These are phyloP conservation scores for Tipula lateralis DNA, from an alignment of 2,888 invertebrate species.

Conservation along the genomic window DNA sequence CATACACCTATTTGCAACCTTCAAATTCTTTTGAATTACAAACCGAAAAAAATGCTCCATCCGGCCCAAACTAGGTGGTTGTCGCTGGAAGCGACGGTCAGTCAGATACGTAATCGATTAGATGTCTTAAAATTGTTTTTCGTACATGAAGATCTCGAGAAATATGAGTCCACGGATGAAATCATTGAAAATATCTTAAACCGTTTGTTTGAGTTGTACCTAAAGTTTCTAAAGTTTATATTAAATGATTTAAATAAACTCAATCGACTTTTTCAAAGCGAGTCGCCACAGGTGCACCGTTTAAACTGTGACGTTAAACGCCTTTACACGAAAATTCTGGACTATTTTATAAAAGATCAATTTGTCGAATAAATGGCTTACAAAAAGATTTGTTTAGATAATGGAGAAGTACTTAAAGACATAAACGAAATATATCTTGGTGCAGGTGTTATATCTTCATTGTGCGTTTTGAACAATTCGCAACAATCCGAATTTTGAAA, in stretches of 20 bases:
- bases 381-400: too few species aligned
- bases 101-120: background rate
- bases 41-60: background rate
- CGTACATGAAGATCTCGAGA: conserved; percentile 25
- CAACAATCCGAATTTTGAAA: too few species aligned
- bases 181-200: background rate
- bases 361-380: too few species aligned
- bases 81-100: conserved; percentile 4
- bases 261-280: conserved; percentile 26
- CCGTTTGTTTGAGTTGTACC: background rate
- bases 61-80: conserved; percentile 14
- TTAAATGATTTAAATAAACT: conserved; percentile 13
- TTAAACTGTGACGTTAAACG: background rate
- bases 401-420: too few species aligned
- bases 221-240: conserved; percentile 29
- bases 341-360: background rate
- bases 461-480: too few species aligned
- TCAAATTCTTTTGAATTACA: background rate
- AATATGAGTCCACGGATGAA: background rate
- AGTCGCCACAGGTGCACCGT: background rate
- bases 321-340: background rate
- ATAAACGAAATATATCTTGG: too few species aligned
- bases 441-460: too few species aligned
- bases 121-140: background rate
- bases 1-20: background rate